phyloP scores from a whole-genome alignment of 2,888 invertebrate species.

The Troides helena region DNA sequence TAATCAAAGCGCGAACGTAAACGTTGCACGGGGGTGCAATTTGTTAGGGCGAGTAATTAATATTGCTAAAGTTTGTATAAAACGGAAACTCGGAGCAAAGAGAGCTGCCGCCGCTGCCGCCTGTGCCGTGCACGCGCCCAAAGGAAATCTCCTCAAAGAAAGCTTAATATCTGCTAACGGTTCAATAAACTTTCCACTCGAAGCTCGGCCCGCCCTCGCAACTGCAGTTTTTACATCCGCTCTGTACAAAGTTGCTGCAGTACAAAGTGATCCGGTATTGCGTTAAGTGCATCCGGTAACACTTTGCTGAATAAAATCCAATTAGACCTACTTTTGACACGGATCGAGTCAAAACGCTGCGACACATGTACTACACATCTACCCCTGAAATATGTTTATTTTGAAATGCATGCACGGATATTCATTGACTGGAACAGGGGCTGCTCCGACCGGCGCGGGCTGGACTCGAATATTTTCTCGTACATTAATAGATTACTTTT shows the following conservation, averaged over 20 bases:
- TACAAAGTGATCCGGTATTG: constrained; percentile 15
- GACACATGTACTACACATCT: no score
- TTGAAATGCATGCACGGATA: no score
- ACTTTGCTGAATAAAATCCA: no score
- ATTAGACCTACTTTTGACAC: no score
- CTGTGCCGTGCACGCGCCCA: constrained; percentile 12
- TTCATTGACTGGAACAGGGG: no score
- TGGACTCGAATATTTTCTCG: no score
- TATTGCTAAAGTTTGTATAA: constrained; percentile 19
- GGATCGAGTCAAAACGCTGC: no score
- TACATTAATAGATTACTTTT: no score
- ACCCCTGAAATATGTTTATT: no score
- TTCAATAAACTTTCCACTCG: constrained; percentile 20
- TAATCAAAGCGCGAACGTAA: no score
- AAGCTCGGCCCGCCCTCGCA: constrained; percentile 5
- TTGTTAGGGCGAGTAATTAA: constrained; percentile 5
- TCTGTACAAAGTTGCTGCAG: constrained; percentile 13
- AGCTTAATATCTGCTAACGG: constrained; percentile 26
- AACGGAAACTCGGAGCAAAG: constrained; percentile 16
- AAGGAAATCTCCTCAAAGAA: constrained; percentile 26
- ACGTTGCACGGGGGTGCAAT: background rate
- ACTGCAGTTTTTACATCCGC: constrained; percentile 17
- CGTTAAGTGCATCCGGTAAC: no score
- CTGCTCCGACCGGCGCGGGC: no score
- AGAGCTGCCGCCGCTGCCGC: constrained; percentile 12